A percentile compares a stretch with the other conserved stretches of the same genome.
These are phyloP conservation scores for Tetragonula carbonaria DNA, from an alignment of 2,888 invertebrate genomes.

Conservation along the genomic window DNA sequence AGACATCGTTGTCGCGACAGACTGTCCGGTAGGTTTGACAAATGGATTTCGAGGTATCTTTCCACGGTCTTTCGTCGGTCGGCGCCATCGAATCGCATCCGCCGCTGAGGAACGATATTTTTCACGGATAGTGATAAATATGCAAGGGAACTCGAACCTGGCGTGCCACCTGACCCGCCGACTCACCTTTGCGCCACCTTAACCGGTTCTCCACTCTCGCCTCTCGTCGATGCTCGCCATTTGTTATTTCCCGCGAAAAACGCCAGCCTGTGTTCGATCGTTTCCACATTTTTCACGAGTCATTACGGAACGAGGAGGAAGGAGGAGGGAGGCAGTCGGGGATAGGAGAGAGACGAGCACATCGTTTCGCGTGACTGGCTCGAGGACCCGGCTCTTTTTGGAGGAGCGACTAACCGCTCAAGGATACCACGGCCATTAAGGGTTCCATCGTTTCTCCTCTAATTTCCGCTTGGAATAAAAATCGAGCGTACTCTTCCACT, in stretches of 20 bases:
- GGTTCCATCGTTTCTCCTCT: slow-evolving; percentile 10
- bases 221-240: slow-evolving; percentile 55
- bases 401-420: slow-evolving; percentile 37
- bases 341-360: background rate
- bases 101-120: background rate
- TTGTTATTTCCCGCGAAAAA: slow-evolving; percentile 76
- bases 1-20: slow-evolving; percentile 60
- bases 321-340: no score
- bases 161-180: slow-evolving; percentile 11
- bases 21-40: slow-evolving; percentile 75
- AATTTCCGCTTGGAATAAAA: slow-evolving; percentile 29
- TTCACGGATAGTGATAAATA: slow-evolving; percentile 1
- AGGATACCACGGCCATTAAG: slow-evolving; percentile 50
- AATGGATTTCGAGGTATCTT: slow-evolving; percentile 70
- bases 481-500: background rate
- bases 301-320: slow-evolving; percentile 69
- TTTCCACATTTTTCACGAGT: slow-evolving; percentile 74
- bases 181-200: slow-evolving; percentile 26
- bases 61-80: slow-evolving; percentile 35
- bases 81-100: slow-evolving; percentile 14
- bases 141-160: background rate
- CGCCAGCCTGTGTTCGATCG: slow-evolving; percentile 43
- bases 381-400: slow-evolving; percentile 37
- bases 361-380: slow-evolving; percentile 33
- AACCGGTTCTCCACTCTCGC: slow-evolving; percentile 19